Evolutionary conservation across 2,113 vertebrate genomes (phyloP), one percentile per base, ranked within the genome.

Genomic region (Taxidea taxus): DNA sequence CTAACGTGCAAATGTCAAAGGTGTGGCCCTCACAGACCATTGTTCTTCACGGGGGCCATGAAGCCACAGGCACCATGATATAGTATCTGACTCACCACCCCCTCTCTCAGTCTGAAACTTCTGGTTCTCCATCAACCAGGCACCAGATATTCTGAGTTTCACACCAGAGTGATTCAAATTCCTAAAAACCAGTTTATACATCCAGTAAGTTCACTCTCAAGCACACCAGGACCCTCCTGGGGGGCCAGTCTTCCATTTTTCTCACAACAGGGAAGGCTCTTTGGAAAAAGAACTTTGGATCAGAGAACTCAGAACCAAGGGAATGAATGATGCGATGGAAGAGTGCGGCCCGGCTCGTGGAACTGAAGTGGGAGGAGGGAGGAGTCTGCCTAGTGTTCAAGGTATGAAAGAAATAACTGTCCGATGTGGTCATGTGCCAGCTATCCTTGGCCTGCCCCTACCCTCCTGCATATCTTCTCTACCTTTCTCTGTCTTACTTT

Each of bases 271-370:
- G 51, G 87, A 72, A 74, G 44, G 15, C 47, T 84, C 4, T 2
- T 1, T 51, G 78, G 60, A 25, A 39, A 91, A 78, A 70, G 44
- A 49, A 64, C 44, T 64, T 72, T 15, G 75, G 68, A 70, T 72
- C 31, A 29, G 87, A 78, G 91, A 87, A 54, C 68, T 51, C n/a
- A 47, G 39, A 77, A 66, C 68, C 23, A 29, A 49, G 42, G 37
- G 12, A 83, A 9, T 23, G 60, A 49, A 39, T 27, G 18, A 20
- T 12, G 25, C 15, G 16, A 14, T 47, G 13, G 47, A 47, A n/a
- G 56, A 25, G 44, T 18, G 9, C 0, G 31, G 83, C 51, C 64
- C 4, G 0, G 44, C 20, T 1, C 0, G 2, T 60, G 42, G 15
- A 39, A 31, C 10, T 23, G 44, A 62, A 68, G n/a, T 44, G 29